phyloP scores from a whole-genome alignment of 2,797 vertebrate species.

The Triplophysa bombifrons region DNA sequence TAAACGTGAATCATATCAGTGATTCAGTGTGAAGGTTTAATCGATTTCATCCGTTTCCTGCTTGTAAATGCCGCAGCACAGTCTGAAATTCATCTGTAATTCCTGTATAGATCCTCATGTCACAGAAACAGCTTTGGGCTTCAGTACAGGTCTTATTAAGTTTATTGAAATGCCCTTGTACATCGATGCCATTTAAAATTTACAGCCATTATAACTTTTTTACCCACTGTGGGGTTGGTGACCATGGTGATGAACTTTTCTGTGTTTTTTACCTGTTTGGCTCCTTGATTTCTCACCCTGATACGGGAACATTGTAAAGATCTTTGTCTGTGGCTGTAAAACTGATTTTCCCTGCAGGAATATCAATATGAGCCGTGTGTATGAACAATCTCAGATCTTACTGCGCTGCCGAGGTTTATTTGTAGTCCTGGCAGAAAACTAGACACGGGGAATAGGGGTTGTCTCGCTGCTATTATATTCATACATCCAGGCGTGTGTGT shows the following conservation, averaged over 20 bases:
- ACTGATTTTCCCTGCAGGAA: conserved; percentile 19
- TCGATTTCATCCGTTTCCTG: background rate
- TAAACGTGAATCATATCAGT: conserved; percentile 2
- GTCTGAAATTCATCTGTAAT: conserved; percentile 11
- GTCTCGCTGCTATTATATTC: conserved; percentile 23
- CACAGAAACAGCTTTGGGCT: background rate
- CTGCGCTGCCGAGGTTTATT: conserved; percentile 14
- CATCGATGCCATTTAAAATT: conserved; percentile 5
- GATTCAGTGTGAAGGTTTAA: conserved; percentile 19
- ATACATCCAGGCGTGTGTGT: background rate
- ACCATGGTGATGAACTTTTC: background rate
- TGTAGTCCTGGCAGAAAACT: conserved; percentile 21
- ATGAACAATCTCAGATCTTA: conserved; percentile 10
- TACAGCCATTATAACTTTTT: background rate
- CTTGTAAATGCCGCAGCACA: conserved; percentile 19
- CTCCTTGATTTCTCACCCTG: background rate
- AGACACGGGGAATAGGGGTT: conserved; percentile 14
- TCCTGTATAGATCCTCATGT: background rate
- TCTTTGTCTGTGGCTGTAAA: conserved; percentile 27
- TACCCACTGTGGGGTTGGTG: background rate
- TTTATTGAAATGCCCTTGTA: background rate
- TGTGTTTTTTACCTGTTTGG: background rate
- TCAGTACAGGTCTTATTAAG: background rate
- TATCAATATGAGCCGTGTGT: background rate
- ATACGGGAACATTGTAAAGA: conserved; percentile 12